Evolutionary conservation across 2,888 invertebrate species (phyloP).

Genomic region (Nemurella pictetii): DNA sequence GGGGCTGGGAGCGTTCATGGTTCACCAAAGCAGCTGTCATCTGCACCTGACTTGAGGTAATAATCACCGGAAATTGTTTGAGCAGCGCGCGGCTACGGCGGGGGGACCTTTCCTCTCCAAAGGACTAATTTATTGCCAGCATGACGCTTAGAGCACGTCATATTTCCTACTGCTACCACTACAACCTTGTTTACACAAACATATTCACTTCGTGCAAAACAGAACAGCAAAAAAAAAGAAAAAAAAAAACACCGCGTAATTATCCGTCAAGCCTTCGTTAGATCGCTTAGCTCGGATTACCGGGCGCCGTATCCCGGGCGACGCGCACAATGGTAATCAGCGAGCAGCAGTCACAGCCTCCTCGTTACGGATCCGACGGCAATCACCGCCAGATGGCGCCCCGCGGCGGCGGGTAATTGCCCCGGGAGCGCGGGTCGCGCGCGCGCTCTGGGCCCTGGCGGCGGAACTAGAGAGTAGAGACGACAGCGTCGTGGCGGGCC

Average conservation of each 20-base stretch:
- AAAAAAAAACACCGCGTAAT: slow-evolving; percentile 39
- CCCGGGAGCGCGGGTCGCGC: slow-evolving; percentile 32
- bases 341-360: slow-evolving; percentile 21
- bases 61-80: slow-evolving; percentile 43
- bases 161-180: slow-evolving; percentile 32
- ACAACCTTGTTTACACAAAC: neutral
- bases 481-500: slow-evolving; percentile 12
- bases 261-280: slow-evolving; percentile 42
- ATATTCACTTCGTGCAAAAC: neutral
- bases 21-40: slow-evolving; percentile 34
- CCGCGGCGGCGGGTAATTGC: slow-evolving; percentile 40
- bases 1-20: slow-evolving; percentile 21
- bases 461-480: no score
- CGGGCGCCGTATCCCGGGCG: neutral
- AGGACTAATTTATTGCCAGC: slow-evolving; percentile 41
- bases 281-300: slow-evolving; percentile 42
- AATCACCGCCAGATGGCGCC: slow-evolving; percentile 40
- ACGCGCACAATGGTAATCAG: neutral
- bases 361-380: slow-evolving; percentile 39
- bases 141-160: slow-evolving; percentile 37
- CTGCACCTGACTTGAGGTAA: slow-evolving; percentile 41
- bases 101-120: slow-evolving; percentile 13
- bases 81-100: slow-evolving; percentile 26
- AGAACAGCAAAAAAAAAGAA: neutral
- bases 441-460: neutral